Percentiles rank a stretch among this genome's conserved stretches.
Evolutionary conservation across 2,888 invertebrate genomes (phyloP).

Genomic region (Aspidiotus destructor): DNA sequence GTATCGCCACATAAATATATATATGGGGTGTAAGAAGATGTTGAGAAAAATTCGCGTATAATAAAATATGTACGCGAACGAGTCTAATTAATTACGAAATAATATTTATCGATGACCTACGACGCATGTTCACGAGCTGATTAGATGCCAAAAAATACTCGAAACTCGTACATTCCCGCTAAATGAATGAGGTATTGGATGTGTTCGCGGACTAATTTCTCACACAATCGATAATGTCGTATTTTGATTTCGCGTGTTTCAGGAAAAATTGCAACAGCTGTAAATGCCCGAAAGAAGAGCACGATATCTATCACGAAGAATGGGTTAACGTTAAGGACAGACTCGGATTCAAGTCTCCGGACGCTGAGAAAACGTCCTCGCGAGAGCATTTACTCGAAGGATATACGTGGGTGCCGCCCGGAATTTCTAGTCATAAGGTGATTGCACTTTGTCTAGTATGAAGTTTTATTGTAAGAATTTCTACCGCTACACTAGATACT

Average conservation of each 20-base stretch:
- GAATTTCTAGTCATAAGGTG: slow-evolving; percentile 40
- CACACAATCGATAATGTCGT: no score
- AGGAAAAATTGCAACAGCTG: slow-evolving; percentile 90
- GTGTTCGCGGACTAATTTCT: no score
- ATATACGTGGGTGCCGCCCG: slow-evolving; percentile 65
- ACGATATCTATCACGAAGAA: slow-evolving; percentile 82
- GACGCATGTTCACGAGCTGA: no score
- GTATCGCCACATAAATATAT: no score
- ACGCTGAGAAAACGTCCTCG: slow-evolving; percentile 47
- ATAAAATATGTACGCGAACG: no score
- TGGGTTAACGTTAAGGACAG: slow-evolving; percentile 67
- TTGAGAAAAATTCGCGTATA: no score
- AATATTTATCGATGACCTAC: no score
- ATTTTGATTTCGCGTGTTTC: slow-evolving; percentile 41
- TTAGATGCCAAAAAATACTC: no score
- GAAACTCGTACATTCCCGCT: no score
- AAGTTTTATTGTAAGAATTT: background rate
- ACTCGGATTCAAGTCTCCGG: slow-evolving; percentile 55
- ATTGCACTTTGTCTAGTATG: background rate
- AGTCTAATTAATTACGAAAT: no score
- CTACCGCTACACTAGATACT: background rate
- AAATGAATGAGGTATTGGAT: no score
- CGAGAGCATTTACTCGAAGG: slow-evolving; percentile 52
- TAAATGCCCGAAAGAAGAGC: slow-evolving; percentile 80
- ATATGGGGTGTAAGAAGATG: no score